Conservation (phyloP, 2,113 vertebrate species). For the Ciconia boyciana region DNA sequence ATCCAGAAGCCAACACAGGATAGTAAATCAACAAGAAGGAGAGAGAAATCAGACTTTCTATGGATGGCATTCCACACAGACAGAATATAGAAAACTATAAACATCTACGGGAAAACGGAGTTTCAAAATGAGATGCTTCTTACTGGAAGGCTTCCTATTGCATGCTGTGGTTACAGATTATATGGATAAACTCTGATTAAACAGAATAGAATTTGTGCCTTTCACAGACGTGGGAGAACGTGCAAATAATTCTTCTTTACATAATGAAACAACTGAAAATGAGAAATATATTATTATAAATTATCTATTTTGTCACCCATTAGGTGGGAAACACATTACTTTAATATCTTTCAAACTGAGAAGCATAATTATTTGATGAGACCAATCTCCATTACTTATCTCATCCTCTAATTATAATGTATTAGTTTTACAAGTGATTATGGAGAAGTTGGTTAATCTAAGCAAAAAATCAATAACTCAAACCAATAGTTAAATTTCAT, state of each 20-base stretch:
- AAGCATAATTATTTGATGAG: constrained; percentile 65
- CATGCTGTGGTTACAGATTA: neutral
- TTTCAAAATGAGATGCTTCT: neutral
- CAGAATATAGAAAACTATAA: neutral
- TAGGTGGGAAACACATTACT: constrained; percentile 33
- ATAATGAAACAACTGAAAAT: constrained; percentile 31
- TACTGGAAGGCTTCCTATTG: neutral
- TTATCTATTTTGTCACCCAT: constrained; percentile 33
- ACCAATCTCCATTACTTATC: constrained; percentile 42
- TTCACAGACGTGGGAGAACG: neutral
- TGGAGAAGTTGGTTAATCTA: constrained; percentile 59
- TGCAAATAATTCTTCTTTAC: constrained; percentile 20
- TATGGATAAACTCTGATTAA: neutral
- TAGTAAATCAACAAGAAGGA: neutral
- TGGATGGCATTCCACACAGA: neutral
- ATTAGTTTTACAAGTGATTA: constrained; percentile 61
- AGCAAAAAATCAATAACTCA: constrained; percentile 71
- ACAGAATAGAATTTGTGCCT: neutral
- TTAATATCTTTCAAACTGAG: constrained; percentile 57
- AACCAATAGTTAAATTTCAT: constrained; percentile 59
- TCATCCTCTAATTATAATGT: constrained; percentile 57
- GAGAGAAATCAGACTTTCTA: neutral
- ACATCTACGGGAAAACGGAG: neutral
- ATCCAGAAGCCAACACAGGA: neutral
- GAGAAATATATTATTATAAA: constrained; percentile 47